Percentiles rank a stretch among this genome's conserved stretches.
Evolutionary conservation across 2,797 vertebrate genomes (phyloP).

Genomic region (Podargus strigoides): DNA sequence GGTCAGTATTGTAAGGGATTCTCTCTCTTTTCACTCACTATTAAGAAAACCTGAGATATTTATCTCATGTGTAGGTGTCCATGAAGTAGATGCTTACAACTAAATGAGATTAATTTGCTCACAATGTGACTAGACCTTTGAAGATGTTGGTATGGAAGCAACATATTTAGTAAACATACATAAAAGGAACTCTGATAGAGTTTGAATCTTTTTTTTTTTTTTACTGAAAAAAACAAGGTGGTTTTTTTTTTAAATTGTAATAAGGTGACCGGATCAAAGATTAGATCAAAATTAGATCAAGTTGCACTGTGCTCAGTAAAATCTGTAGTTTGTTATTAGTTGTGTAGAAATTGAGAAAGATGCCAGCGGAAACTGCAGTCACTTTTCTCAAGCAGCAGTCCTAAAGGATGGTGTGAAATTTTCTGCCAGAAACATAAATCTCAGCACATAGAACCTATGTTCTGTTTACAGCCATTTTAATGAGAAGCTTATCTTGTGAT

Average conservation of each 20-base stretch:
- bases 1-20: not conserved
- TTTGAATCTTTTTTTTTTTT: not conserved
- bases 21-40: not conserved
- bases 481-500: not conserved
- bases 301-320: not conserved
- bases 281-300: not conserved
- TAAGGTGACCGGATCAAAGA: too few species aligned
- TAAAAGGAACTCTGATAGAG: not conserved
- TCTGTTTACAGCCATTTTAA: not conserved
- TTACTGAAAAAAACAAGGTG: not conserved
- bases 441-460: not conserved
- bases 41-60: not conserved
- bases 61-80: not conserved
- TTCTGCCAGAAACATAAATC: not conserved
- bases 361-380: not conserved
- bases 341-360: not conserved
- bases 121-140: not conserved
- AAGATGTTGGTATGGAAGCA: not conserved
- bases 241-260: not conserved
- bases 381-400: not conserved
- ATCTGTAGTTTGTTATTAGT: not conserved
- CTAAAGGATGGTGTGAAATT: not conserved
- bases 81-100: not conserved
- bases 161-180: not conserved
- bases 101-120: not conserved